Evolutionary conservation across 2,113 vertebrate species (phyloP).

Genomic region (Steatornis caripensis): DNA sequence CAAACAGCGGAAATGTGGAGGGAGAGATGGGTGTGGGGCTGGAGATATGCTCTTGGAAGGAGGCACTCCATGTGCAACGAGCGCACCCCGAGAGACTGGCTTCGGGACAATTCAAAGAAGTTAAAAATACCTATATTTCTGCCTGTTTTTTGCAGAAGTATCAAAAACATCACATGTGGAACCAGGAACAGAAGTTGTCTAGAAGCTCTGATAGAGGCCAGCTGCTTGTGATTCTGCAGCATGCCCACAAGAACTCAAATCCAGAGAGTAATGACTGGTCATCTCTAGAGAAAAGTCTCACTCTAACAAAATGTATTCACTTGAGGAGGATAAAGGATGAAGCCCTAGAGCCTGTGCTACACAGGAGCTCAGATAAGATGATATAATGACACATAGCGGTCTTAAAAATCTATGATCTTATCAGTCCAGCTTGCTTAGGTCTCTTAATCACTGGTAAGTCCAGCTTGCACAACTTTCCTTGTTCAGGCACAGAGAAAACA

Average conservation of each 20-base stretch:
- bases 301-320: not conserved
- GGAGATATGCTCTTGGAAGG: not conserved
- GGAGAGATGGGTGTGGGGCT: not conserved
- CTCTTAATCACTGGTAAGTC: not conserved
- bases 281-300: not conserved
- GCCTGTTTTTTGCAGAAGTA: not conserved
- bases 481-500: slow-evolving; percentile 10
- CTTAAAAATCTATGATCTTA: slow-evolving; percentile 14
- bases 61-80: not conserved
- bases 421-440: not conserved
- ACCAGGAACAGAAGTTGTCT: not conserved
- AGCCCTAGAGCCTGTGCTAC: not conserved
- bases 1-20: not conserved
- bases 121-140: too few species aligned
- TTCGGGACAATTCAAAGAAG: not conserved
- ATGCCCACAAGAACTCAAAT: not conserved
- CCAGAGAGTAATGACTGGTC: not conserved
- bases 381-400: not conserved
- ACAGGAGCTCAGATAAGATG: not conserved
- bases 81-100: not conserved
- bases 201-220: not conserved
- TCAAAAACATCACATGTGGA: not conserved
- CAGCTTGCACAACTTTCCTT: slow-evolving; percentile 4
- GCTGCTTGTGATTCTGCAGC: not conserved
- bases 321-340: slow-evolving; percentile 3